These are phyloP conservation scores for Gymnocypris eckloni DNA, from an alignment of 2,797 vertebrate species.

Conservation along the genomic window DNA sequence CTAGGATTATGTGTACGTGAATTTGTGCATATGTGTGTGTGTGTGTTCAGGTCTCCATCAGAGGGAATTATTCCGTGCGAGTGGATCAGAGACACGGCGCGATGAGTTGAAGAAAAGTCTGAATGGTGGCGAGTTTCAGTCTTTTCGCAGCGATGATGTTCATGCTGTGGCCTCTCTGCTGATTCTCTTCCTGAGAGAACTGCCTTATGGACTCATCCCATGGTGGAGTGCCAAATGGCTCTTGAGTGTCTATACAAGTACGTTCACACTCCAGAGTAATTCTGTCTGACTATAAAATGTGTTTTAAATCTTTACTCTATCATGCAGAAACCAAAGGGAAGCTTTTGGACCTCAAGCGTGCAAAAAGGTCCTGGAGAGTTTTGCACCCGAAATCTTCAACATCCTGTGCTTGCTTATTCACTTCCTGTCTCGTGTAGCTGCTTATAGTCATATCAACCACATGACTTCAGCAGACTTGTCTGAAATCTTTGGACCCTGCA, in stretches of 20 bases:
- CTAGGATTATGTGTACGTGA: neutral
- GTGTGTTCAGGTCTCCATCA: neutral
- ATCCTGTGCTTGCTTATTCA: constrained; percentile 79
- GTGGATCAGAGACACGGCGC: neutral
- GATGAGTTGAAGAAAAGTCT: neutral
- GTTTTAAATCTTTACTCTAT: neutral
- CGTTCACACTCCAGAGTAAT: neutral
- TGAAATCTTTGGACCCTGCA: constrained; percentile 80
- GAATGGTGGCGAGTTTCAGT: neutral
- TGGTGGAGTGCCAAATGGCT: neutral
- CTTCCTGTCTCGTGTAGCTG: constrained; percentile 80
- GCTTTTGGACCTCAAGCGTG: constrained; percentile 62
- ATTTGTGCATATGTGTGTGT: neutral
- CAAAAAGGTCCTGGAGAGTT: constrained; percentile 72
- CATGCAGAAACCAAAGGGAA: constrained; percentile 60
- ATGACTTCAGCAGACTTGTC: constrained; percentile 85
- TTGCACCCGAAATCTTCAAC: constrained; percentile 74
- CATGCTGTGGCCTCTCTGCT: neutral
- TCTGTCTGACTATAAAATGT: neutral
- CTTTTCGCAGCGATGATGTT: neutral
- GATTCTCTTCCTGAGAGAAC: constrained; percentile 20
- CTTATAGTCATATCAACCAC: constrained; percentile 78
- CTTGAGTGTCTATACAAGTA: constrained; percentile 11
- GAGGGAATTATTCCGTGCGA: neutral
- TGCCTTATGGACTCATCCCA: neutral